Evolutionary conservation across 2,888 invertebrate species (phyloP), one percentile per base, ranked within the genome.

Genomic region (Seladonia tumulorum): DNA sequence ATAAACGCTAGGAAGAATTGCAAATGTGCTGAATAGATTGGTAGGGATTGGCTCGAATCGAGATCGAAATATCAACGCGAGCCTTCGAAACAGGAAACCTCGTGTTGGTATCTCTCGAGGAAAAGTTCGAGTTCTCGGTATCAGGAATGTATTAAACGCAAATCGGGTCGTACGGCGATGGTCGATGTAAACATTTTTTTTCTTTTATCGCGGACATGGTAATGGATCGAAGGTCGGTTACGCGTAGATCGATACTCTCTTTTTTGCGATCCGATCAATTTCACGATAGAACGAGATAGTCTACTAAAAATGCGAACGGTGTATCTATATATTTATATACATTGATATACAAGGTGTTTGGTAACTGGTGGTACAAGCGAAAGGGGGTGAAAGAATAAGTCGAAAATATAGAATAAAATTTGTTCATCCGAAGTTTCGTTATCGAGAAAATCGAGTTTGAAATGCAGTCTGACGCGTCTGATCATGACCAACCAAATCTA

Each of bases 61-160:
- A 89, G 88, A 85, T 84, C 87, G 88, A 90, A 90, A 90, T 90
- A 84, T 89, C 89, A 90, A 87, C 89, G 72, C 45, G 53, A 86
- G 80, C 72, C 85, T 80, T 81, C 85, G 80, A 82, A 88, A 88
- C 88, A 88, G 57, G 57, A 57, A 57, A 57, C 57, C 57, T 57
- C 57, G 57, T 12, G 90, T 83, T 60, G 74, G 81, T 83, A 82
- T 86, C 82, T 81, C 74, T 76, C 86, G 85, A 87, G 87, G 88
- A 88, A 88, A 87, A 78, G 57, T 79, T 81, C 71, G 70, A 79
- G 81, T 88, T 85, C 82, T 80, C 76, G 75, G 68, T 45, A 16
- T 80, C 87, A 85, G 89, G 85, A 73, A 60, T 87, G 85, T 81
- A 82, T 87, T 79, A 47, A 81, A 16, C 63, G 63, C 63, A 16